Evolutionary conservation across 2,888 invertebrate genomes (phyloP), one percentile per base, ranked within the genome.

Genomic region (Tyria jacobaeae): DNA sequence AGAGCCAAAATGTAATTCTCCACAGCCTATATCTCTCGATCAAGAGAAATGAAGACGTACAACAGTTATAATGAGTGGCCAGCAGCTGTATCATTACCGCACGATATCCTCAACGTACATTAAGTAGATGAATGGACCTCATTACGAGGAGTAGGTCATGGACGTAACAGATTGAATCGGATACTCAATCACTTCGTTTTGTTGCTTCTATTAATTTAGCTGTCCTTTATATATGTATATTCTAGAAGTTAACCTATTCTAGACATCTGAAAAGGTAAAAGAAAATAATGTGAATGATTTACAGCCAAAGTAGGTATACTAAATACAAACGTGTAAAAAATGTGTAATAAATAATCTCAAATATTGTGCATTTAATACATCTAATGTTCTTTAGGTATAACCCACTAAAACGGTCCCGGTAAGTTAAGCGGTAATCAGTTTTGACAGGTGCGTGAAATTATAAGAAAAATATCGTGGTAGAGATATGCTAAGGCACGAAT

Each of bases 31-130:
- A 88, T 89, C 89, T 89, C 81, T 82, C 89, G 86, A 89, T 90
- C 87, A 86, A 78, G 73, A 66, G 73, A 83, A 89, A 88, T 88
- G 87, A 88, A 88, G 88, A 88, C 81, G 75, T 79, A 87, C 80
- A 70, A 80, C 73, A 78, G 80, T 83, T 86, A 82, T 88, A 87
- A 90, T 86, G 88, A 86, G 82, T 83, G 83, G 79, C 80, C 79
- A 69, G 83, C 83, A 87, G 85, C 88, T 90, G 90, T 88, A 88
- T 90, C 89, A 90, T 90, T 73, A 89, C 90, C 88, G 88, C 84
- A 86, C 85, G 86, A 79, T 89, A 90, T 89, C 88, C 89, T 81
- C 78, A 75, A 83, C 82, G 83, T 78, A 89, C 91, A 89, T 91
- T 91, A 89, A 84, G 74, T 78, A 84, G 89, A 91, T 87, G 88